Evolutionary conservation across 1,140 invertebrate genomes (phyloP), one percentile per base, ranked within the genome.

Genomic region (Hypsibius dujardini): DNA sequence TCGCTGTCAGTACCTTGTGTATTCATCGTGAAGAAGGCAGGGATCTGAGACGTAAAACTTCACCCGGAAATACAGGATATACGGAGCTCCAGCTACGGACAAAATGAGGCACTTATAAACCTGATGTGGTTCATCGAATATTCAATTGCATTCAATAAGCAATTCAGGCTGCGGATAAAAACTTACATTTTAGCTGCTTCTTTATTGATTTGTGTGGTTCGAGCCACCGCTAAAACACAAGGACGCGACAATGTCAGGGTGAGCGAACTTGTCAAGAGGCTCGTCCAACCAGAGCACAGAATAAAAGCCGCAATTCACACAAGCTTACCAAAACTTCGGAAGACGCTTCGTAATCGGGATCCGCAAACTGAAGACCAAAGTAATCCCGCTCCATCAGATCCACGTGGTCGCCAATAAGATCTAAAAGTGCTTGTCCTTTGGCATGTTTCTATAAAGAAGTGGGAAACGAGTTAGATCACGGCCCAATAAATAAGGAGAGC

Each of bases 41-140:
- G 95, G 95, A 82, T 98, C 93, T 60, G 90, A 90, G 45, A 95
- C 92, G 82, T 93, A 98, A 84, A 98, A 98, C 79, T 90, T 90
- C 0, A 90, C 87, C 75, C 85, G 81, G 77, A 90, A 89, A 77
- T 86, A 88, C 72, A 89, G 84, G 73, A 85, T 75, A 77, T 82
- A 84, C 15, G 81, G 82, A 67, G 81, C 80, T 60, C 73, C 75
- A 70, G 71, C 75, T 75, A 70, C 69, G n/a, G n/a, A n/a, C n/a
- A 73, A 42, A 72, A 70, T 71, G 28, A 62, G 69, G 45, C 70
- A 47, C 46, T 46, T 62, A 73, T 71, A n/a, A n/a, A n/a, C n/a
- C n/a, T n/a, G n/a, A n/a, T n/a, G n/a, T n/a, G n/a, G n/a, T n/a
- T n/a, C n/a, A n/a, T n/a, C n/a, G n/a, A n/a, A n/a, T n/a, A n/a